Evolutionary conservation across 2,797 vertebrate genomes (phyloP).

Genomic region (Anableps anableps): DNA sequence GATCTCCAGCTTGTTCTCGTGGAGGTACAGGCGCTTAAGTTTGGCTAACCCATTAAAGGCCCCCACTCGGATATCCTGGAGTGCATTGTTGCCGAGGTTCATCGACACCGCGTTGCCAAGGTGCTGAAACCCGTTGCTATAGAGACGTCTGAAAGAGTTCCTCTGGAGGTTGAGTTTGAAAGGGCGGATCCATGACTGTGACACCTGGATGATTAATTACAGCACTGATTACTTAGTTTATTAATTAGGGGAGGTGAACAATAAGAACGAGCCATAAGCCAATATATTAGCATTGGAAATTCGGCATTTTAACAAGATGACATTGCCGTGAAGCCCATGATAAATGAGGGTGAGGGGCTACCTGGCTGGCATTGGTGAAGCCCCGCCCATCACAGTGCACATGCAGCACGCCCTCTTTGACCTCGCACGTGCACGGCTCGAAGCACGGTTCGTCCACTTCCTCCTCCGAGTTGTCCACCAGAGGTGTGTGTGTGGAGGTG

Average conservation of each 20-base stretch:
- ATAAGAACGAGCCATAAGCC: conserved; percentile 72
- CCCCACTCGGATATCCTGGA: conserved; percentile 98
- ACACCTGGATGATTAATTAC: conserved; percentile 79
- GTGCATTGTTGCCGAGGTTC: conserved; percentile 98
- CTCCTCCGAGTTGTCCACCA: conserved; percentile 83
- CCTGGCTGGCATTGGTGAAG: conserved; percentile 90
- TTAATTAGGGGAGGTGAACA: conserved; percentile 75
- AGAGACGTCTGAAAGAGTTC: conserved; percentile 97
- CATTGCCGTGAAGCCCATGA: conserved; percentile 17
- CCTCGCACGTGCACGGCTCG: conserved; percentile 94
- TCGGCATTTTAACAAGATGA: conserved; percentile 34
- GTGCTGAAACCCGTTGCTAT: conserved; percentile 99
- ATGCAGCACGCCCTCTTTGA: conserved; percentile 96
- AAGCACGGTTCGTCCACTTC: conserved; percentile 85
- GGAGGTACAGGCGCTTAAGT: conserved; percentile 94
- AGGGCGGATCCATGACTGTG: conserved; percentile 89
- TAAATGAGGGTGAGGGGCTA: conserved; percentile 31
- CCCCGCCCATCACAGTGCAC: conserved; percentile 97
- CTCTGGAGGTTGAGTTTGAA: conserved; percentile 99
- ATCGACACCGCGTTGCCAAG: conserved; percentile 97
- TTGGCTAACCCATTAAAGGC: conserved; percentile 95
- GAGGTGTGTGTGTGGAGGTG: conserved; percentile 81
- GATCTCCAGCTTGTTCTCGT: conserved; percentile 98
- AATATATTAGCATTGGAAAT: conserved; percentile 57
- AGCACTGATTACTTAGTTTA: conserved; percentile 69